Conservation (phyloP, 2,113 vertebrate genomes). For the Bos indicus region DNA sequence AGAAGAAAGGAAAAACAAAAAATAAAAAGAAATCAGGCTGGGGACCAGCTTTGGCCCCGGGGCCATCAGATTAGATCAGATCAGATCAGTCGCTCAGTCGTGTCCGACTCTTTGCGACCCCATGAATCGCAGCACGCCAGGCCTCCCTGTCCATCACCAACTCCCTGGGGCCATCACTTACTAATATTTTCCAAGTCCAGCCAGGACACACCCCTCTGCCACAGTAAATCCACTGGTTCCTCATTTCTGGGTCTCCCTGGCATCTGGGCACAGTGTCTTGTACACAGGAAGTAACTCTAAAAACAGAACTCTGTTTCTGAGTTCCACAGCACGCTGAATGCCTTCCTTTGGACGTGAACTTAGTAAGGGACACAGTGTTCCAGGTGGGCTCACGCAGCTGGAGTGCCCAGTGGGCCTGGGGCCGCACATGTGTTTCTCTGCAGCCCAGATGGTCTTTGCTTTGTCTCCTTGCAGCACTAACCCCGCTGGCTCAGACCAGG, state of each 20-base stretch:
- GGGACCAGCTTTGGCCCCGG: background rate
- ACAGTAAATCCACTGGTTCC: background rate
- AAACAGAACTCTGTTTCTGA: background rate
- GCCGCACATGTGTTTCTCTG: background rate
- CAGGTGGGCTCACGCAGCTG: background rate
- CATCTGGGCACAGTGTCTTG: fast-evolving
- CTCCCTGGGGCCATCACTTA: fast-evolving
- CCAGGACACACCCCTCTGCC: fast-evolving
- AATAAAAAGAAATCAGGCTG: no score
- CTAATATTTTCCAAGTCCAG: fast-evolving
- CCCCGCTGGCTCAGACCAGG: background rate
- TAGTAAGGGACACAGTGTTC: background rate
- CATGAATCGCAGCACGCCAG: no score
- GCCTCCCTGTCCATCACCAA: no score
- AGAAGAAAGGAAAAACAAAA: background rate
- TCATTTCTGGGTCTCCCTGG: background rate
- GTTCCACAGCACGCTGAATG: background rate
- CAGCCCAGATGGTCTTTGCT: background rate
- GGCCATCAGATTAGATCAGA: background rate
- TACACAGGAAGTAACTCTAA: no score
- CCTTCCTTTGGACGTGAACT: background rate
- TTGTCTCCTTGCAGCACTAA: fast-evolving
- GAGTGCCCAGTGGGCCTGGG: background rate
- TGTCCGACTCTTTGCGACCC: no score
- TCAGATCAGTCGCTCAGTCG: no score